These are phyloP conservation scores for Apogon talboti DNA, from an alignment of 2,797 vertebrate genomes.

Conservation along the genomic window DNA sequence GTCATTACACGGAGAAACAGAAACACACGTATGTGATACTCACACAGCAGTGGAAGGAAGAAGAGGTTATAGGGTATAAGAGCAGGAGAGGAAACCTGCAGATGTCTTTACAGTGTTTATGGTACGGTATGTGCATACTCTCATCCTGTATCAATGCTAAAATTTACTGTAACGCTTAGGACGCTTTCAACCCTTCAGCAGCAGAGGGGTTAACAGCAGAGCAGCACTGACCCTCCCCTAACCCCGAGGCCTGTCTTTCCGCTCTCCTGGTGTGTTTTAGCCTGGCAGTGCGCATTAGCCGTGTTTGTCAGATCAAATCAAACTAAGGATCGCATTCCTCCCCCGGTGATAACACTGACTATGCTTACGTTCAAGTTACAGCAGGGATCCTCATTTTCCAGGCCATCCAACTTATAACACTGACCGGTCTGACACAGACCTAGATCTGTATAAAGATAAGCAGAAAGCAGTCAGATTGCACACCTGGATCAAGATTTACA, in stretches of 20 bases:
- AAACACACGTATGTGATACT: slow-evolving; percentile 19
- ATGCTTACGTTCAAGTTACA: slow-evolving; percentile 46
- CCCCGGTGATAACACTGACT: slow-evolving; percentile 46
- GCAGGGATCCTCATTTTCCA: slow-evolving; percentile 6
- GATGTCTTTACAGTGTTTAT: slow-evolving; percentile 8
- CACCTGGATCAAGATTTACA: not conserved
- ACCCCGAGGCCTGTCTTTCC: slow-evolving; percentile 63
- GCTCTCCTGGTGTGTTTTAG: slow-evolving; percentile 67
- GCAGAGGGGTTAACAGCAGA: slow-evolving; percentile 60
- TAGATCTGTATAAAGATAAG: not conserved
- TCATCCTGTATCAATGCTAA: slow-evolving; percentile 17
- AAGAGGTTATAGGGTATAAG: slow-evolving; percentile 42
- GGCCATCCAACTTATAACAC: slow-evolving; percentile 11
- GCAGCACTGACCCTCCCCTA: slow-evolving; percentile 57
- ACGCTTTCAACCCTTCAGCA: slow-evolving; percentile 19
- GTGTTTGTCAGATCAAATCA: slow-evolving; percentile 74
- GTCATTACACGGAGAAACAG: slow-evolving; percentile 15
- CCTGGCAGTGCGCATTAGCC: slow-evolving; percentile 69
- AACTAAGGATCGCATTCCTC: slow-evolving; percentile 67
- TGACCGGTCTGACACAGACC: not conserved
- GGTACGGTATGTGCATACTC: not conserved
- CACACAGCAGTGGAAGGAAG: slow-evolving; percentile 56
- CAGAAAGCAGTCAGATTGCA: not conserved
- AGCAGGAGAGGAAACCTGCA: slow-evolving; percentile 40
- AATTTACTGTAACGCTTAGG: not conserved